These are phyloP conservation scores for Chaetura pelagica DNA, from an alignment of 2,113 vertebrate species.

Conservation along the genomic window DNA sequence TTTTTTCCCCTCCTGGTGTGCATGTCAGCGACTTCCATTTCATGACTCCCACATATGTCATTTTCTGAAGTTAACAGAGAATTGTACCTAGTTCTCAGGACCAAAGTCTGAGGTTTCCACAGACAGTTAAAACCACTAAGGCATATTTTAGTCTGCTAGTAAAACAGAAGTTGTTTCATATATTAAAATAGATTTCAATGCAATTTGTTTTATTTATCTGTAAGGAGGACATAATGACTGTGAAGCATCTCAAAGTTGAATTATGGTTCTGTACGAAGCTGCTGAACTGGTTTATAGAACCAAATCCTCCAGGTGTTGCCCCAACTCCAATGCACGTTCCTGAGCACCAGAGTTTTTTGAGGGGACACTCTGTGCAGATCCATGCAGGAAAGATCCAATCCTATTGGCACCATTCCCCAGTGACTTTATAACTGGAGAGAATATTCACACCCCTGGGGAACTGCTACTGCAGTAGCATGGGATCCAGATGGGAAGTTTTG, in stretches of 20 bases:
- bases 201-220: background rate
- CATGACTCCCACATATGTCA: background rate
- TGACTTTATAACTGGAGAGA: background rate
- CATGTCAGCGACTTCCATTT: background rate
- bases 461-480: background rate
- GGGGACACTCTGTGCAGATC: background rate
- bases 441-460: background rate
- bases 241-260: background rate
- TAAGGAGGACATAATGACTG: background rate
- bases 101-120: background rate
- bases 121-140: background rate
- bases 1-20: background rate
- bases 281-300: background rate
- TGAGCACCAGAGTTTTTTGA: background rate
- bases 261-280: background rate
- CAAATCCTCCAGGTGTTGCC: background rate
- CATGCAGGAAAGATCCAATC: fast-evolving
- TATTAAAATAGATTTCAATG: too few relatives aligned
- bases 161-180: background rate
- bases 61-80: background rate
- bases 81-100: background rate
- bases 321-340: background rate
- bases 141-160: background rate
- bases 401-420: background rate
- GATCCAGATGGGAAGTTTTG: background rate